Conservation (phyloP, 2,888 invertebrate genomes). For the Hypselothyrea guttata region DNA sequence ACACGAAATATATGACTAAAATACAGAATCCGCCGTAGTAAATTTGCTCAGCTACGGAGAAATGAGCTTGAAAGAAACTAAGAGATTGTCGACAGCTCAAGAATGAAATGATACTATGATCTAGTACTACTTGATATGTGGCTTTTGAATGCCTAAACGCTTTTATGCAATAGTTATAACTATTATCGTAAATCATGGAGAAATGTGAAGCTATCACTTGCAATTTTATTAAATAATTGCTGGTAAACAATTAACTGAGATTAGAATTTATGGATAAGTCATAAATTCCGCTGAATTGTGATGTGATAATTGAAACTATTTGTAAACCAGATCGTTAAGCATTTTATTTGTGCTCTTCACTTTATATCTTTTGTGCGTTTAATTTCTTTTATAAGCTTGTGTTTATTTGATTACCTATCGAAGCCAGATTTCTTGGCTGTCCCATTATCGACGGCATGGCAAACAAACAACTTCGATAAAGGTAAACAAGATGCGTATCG, state of each 20-base stretch:
- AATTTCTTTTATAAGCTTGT: too few relatives aligned
- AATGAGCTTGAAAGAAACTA: conserved; percentile 7
- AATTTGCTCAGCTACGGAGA: conserved; percentile 7
- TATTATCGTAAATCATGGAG: too few relatives aligned
- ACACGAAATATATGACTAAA: conserved; percentile 24
- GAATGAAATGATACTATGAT: conserved; percentile 3
- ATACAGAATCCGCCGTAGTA: conserved; percentile 33
- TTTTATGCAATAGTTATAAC: too few relatives aligned
- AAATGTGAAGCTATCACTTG: conserved; percentile 6
- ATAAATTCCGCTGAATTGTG: too few relatives aligned
- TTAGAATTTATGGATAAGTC: conserved; percentile 1
- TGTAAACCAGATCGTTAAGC: too few relatives aligned
- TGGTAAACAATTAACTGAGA: conserved; percentile 2
- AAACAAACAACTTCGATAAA: conserved; percentile 25
- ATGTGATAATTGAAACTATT: too few relatives aligned
- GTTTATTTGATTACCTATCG: too few relatives aligned
- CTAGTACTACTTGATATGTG: conserved; percentile 13
- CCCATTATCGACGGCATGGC: conserved; percentile 37
- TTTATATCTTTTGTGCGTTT: too few relatives aligned
- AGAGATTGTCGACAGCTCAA: conserved; percentile 7
- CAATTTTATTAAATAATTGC: conserved; percentile 25
- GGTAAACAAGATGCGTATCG: conserved; percentile 36
- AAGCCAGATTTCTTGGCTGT: conserved; percentile 15
- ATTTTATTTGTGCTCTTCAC: too few relatives aligned
- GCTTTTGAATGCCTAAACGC: conserved; percentile 1